Base-by-base conservation (phyloP, 1,140 invertebrate genomes). In the Cherax quadricarinatus region DNA sequence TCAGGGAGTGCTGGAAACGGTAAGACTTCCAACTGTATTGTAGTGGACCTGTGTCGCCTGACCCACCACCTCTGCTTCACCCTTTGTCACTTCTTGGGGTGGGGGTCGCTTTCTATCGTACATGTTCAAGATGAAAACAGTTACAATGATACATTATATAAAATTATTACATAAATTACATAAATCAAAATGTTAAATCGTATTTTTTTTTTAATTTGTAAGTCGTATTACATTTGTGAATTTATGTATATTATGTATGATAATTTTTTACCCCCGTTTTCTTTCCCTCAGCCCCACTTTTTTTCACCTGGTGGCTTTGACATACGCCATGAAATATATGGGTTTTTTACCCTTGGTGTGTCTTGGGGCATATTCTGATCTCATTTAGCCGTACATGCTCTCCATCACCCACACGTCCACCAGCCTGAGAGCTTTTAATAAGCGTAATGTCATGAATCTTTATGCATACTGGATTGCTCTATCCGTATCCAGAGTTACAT, bases 301-400 rank as follows among this genome's bases (percentile, higher is more conserved):
- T 41, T 75, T 51, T 5, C 80, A 70, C 88, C 80, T 83, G 48
- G 66, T 18, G 21, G 12, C 60, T 24, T 83, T 82, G 88, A 82
- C 79, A 57, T 24, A 82, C 53, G 73, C 57, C 80, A 83, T 89
- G 85, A 87, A 89, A 89, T 89, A 89, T 89, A 62, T 89, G 51
- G 30, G 30, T 24, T 82, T 89, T 89, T 70, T 18, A 60, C 88
- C 79, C 5, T 73, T 73, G 79, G 79, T 89, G 79, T 83, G 79
- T 89, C 80, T 89, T 83, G 88, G 53, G 79, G 60, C 88, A 82
- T 89, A 89, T 89, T 83, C 80, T 89, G 88, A 89, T 89, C 88
- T 83, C 51, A 73, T 89, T 89, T 89, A 89, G 24, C 80, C 88
- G 62, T 89, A 73, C 57, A 83, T 60, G 79, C 88, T 83, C 53